Base-by-base conservation (phyloP, 2,888 invertebrate species). In the Miltochrista miniata region DNA sequence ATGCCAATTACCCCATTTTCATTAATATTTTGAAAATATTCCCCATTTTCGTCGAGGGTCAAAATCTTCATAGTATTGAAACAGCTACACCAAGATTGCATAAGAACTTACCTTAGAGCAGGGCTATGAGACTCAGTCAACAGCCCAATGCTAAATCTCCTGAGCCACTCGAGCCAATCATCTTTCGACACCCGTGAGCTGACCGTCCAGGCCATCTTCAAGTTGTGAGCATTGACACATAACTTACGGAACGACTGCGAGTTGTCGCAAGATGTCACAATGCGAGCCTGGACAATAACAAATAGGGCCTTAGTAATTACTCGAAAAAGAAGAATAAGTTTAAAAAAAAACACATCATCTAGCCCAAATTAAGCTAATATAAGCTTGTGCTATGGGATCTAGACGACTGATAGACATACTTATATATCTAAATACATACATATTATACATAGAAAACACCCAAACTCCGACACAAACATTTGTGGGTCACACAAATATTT, bases 111-210 rank as follows among this genome's bases (percentile, higher is more conserved):
- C 93, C 94, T 93, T 18, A 99, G 87, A 0, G 99, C 98, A 7
- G 98, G 98, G 31, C 98, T 98, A 1, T 98, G 98, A 0, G 98
- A 98, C 78, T 98, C 98, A 64, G 98, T 98, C 8, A 99, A 92
- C 30, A 99, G 92, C 45, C 98, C 98, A 59, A 98, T 97, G 54
- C 98, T 98, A 52, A 99, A 93, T 38, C 98, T 93, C 38, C 97
- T 93, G 45, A 99, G 86, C 99, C 99, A 99, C 81, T 99, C 99
- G 41, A 98, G 92, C 99, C 99, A 99, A 85, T 99, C 99, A 71
- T 99, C 99, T 81, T 98, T 98, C 0, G 98, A 98, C 0, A 98
- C 98, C 54, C 98, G 93, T 47, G 98, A 93, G 29, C 96, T 96
- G 0, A 97, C 97, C n/a, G 96, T 96, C 97, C 98, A 98, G 0